Base-by-base conservation (phyloP, 2,888 invertebrate species). In the Lithophane leautieri region DNA sequence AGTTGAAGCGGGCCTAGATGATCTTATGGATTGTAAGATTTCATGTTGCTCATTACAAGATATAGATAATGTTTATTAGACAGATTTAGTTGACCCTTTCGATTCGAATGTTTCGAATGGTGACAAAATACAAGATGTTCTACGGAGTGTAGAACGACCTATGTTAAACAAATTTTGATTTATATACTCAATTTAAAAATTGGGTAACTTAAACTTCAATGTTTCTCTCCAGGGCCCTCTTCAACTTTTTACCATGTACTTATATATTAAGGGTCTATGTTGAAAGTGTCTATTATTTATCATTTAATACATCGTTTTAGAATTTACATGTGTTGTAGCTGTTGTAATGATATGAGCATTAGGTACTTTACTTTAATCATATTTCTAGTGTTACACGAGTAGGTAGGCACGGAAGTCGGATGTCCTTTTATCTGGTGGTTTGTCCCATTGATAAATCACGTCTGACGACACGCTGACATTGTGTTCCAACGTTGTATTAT, bases 371-470 rank as follows among this genome's bases (percentile, higher is more conserved):
- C n/a, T 61, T 58, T 63, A 78, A 86, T 85, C 84, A 82, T 88
- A 78, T 85, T 83, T 84, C 70, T 88, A 86, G 85, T 82, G 70
- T 84, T 80, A 86, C 82, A 83, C 75, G 71, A 83, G 83, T 81
- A 74, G 83, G 74, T 81, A 80, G 77, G 67, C 84, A 86, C 85
- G 89, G 88, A 89, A 89, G 88, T 89, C 92, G 92, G 92, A 93
- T 92, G 92, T 91, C 85, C 84, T 87, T 91, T 92, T 94, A 94
- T 94, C 94, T 91, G 85, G 87, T 75, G 82, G 90, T 89, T 89
- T 86, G 91, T 90, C 84, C 90, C 87, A 93, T 91, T 93, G 94
- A 94, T 93, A 94, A 92, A 93, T 91, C 94, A 94, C 93, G 93
- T 93, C 87, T 92, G 90, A 89, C 88, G 90, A 89, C 89, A 91